Evolutionary conservation across 2,113 vertebrate genomes (phyloP), one percentile per base, ranked within the genome.

Genomic region (Turnix velox): DNA sequence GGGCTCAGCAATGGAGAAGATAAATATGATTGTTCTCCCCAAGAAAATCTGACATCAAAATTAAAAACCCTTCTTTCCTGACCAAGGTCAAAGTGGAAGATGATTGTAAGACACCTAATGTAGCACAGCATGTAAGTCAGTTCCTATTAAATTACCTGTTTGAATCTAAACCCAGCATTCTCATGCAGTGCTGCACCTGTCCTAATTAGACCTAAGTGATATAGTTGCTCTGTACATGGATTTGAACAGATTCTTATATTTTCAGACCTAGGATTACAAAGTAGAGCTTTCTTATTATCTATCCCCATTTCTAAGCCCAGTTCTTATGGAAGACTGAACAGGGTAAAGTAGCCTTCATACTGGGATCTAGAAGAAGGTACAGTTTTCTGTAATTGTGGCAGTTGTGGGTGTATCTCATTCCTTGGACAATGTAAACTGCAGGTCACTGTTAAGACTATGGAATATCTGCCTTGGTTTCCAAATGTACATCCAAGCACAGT

Each of bases 171-270:
- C 6, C 4, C 49, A 61, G 12, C 2, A 27, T 15, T 42, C 19
- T 12, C 67, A n/a, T 51, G 52, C 45, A 48, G 39, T 24, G 25
- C 63, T 80, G 54, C 12, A 48, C 28, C 33, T 57, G 33, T 12
- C 39, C 54, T 69, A 31, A 40, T 48, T 28, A 79, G 5, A 30
- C 25, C 17, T n/a, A 42, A 66, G 30, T 7, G 14, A 4, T 61
- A 33, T 2, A 37, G 8, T 16, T 65, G 14, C 52, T 49, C 55
- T 46, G 18, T 19, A 24, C 0, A 0, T 72, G 20, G 20, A 18
- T 49, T 88, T 83, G 23, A 61, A 42, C 6, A 18, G 45, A 31
- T 51, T 79, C 27, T 33, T 66, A 58, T 7, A n/a, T 10, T 33
- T 52, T 68, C 33, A 57, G 73, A 37, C 15, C 5, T 23, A 61